Percentiles rank a stretch among this genome's conserved stretches.
Conservation (phyloP, 2,113 vertebrate genomes). For the Uropsilus gracilis region DNA sequence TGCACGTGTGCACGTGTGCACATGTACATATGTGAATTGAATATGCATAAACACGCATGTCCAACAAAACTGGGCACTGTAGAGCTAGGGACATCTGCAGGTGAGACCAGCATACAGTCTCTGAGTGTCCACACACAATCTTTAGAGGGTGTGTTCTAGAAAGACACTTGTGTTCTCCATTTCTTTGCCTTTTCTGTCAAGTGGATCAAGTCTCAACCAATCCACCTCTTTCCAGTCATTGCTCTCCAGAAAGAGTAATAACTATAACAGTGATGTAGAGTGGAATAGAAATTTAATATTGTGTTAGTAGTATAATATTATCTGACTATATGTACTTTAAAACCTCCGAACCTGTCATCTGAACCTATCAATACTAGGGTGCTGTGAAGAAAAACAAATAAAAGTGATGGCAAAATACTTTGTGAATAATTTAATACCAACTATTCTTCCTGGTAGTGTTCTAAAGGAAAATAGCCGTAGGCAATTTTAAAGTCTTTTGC, state of each 20-base stretch:
- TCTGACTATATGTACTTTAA: not conserved
- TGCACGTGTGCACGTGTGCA: rapidly evolving
- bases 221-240: not conserved
- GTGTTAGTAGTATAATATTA: not conserved
- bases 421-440: slow-evolving; percentile 59
- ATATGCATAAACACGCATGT: not conserved
- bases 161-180: not conserved
- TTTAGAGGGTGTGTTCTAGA: not conserved
- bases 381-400: slow-evolving; percentile 15
- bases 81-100: not conserved
- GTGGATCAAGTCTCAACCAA: not conserved
- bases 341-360: not conserved
- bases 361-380: not conserved
- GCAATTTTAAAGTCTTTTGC: not conserved
- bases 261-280: not conserved
- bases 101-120: not conserved
- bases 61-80: not conserved
- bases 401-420: not conserved
- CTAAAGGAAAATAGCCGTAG: not conserved
- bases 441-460: not conserved
- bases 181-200: not conserved
- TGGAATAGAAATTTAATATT: not conserved
- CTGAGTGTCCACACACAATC: not conserved
- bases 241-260: not conserved
- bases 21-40: no score